Evolutionary conservation across 2,888 invertebrate species (phyloP).

Genomic region (Parnassius glacialis): DNA sequence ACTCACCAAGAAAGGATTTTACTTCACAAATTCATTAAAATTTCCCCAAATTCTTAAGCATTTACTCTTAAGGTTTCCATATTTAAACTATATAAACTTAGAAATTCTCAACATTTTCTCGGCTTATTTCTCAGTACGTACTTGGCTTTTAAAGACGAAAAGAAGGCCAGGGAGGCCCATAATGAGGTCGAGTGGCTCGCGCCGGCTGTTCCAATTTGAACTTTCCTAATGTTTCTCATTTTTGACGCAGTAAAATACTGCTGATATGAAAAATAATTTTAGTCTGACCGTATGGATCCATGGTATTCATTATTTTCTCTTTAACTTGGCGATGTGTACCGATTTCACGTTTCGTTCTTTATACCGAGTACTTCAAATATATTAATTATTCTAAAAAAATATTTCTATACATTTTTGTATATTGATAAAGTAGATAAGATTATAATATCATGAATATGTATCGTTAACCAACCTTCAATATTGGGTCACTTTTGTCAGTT

Average conservation of each 20-base stretch:
- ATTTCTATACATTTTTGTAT: too few species aligned
- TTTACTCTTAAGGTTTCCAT: not conserved
- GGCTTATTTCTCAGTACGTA: not conserved
- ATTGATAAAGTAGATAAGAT: too few species aligned
- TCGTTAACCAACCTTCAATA: too few species aligned
- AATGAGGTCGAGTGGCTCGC: conserved; percentile 1
- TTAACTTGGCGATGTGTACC: not conserved
- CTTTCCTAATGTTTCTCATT: conserved; percentile 3
- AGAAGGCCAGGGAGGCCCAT: not conserved
- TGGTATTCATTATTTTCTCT: not conserved
- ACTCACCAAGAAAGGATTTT: too few species aligned
- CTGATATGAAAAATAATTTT: not conserved
- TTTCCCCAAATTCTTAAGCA: not conserved
- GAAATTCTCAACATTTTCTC: not conserved
- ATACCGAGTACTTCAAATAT: too few species aligned
- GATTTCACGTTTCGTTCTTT: not conserved
- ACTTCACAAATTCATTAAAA: too few species aligned
- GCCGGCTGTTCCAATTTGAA: conserved; percentile 6
- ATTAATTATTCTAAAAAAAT: too few species aligned
- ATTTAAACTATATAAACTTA: not conserved
- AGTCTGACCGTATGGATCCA: too few species aligned
- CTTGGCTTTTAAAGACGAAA: conserved; percentile 1
- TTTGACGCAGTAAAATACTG: not conserved
- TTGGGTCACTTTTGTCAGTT: too few species aligned
- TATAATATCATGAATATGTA: too few species aligned